Conservation (phyloP, 2,113 vertebrate genomes). For the Mirza zaza region DNA sequence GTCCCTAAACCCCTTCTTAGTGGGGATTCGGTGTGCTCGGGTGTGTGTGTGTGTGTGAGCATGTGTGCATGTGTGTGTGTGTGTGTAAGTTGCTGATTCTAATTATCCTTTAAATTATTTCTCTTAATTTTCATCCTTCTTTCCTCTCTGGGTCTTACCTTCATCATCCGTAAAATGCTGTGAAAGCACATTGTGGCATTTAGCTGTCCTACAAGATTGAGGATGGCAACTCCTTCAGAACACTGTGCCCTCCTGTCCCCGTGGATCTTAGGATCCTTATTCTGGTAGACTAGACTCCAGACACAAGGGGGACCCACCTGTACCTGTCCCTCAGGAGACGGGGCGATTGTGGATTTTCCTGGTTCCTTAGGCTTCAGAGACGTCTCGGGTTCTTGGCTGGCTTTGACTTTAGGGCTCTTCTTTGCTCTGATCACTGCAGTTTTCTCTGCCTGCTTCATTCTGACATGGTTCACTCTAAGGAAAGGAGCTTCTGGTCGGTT, state of each 20-base stretch:
- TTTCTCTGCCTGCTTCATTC: background rate
- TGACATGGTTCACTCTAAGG: background rate
- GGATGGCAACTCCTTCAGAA: background rate
- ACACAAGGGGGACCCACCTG: background rate
- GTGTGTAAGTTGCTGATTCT: background rate
- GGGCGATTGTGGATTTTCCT: background rate
- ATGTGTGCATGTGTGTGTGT: too few relatives aligned
- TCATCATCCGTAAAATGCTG: background rate
- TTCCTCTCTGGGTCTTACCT: background rate
- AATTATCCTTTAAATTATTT: background rate
- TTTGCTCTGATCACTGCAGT: background rate
- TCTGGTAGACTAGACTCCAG: background rate
- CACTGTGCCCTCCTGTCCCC: too few relatives aligned
- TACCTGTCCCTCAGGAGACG: background rate
- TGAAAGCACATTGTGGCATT: background rate
- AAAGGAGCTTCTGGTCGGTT: background rate
- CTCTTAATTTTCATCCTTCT: background rate
- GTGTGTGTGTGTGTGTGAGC: background rate
- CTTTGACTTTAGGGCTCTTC: background rate
- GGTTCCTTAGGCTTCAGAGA: background rate
- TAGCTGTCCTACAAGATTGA: background rate
- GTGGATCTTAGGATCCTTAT: rapidly evolving
- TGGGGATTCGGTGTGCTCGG: background rate
- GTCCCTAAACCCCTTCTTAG: background rate
- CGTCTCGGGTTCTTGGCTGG: background rate